These are phyloP conservation scores for Thysanoteuthis rhombus DNA, from an alignment of 2,888 invertebrate species.

Conservation along the genomic window DNA sequence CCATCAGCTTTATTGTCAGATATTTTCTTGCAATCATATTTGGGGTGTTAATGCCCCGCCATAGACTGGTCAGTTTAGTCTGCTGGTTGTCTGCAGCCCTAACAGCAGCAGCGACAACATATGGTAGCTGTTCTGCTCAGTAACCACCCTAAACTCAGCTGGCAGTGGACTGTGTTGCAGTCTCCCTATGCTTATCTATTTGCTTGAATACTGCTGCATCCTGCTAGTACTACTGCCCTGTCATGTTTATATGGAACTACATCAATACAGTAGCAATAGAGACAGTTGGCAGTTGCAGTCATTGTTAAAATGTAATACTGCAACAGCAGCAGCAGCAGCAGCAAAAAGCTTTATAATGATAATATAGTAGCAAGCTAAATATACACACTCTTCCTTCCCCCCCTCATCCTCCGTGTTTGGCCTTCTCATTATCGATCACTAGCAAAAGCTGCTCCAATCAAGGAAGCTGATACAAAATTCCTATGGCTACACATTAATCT, in stretches of 20 bases:
- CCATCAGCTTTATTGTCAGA: not conserved
- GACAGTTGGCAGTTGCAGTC: not conserved
- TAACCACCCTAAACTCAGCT: not conserved
- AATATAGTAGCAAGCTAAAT: not conserved
- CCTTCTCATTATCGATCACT: not conserved
- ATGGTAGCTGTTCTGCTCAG: not conserved
- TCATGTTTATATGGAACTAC: not conserved
- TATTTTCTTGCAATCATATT: not conserved
- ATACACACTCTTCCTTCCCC: not conserved
- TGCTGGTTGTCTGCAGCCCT: not conserved
- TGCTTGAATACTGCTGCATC: not conserved
- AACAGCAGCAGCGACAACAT: not conserved
- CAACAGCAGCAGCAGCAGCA: not conserved
- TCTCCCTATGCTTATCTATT: not conserved
- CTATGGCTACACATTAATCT: not conserved
- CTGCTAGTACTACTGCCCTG: not conserved
- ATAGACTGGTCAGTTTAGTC: not conserved
- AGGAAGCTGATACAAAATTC: conserved; percentile 12
- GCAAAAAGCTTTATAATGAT: not conserved
- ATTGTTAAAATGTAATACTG: not conserved
- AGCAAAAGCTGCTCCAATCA: not conserved
- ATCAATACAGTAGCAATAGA: not conserved
- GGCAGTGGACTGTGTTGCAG: not conserved
- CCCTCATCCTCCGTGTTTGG: not conserved
- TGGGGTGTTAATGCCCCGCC: not conserved